Percentiles rank a stretch among this genome's conserved stretches.
Evolutionary conservation across 1,140 invertebrate genomes (phyloP).

Genomic region (Meloidogyne floridensis): DNA sequence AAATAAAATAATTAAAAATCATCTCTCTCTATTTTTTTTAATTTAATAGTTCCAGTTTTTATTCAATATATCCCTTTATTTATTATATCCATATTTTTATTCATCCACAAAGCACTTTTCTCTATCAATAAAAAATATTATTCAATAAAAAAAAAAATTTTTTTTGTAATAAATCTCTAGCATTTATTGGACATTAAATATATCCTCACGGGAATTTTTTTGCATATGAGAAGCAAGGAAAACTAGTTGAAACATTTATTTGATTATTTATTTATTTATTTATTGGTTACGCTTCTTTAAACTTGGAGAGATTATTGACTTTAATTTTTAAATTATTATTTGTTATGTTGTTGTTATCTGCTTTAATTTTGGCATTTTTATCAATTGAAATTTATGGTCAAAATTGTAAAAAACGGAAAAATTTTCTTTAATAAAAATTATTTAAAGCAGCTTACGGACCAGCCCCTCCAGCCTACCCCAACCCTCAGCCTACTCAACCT

Average conservation of each 20-base stretch:
- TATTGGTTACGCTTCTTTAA: not conserved
- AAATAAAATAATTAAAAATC: no score
- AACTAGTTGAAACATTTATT: conserved; percentile 3
- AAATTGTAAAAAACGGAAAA: not conserved
- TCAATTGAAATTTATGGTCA: not conserved
- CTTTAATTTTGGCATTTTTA: not conserved
- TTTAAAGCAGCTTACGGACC: not conserved
- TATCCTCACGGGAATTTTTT: no score
- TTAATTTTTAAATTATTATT: not conserved
- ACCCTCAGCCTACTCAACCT: not conserved
- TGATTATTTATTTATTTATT: not conserved
- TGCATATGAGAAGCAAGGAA: not conserved
- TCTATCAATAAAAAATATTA: not conserved
- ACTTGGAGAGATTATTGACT: not conserved
- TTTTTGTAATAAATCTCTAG: not conserved
- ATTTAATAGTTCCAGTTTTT: not conserved
- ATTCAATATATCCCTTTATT: no score
- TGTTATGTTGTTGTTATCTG: not conserved
- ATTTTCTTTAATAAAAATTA: not conserved
- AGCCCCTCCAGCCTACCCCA: not conserved
- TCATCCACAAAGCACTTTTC: not conserved
- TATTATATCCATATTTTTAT: no score
- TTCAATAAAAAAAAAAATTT: not conserved
- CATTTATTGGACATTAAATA: no score
- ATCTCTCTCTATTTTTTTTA: not conserved